Evolutionary conservation across 2,797 vertebrate species (phyloP), one percentile per base, ranked within the genome.

Genomic region (Macropus fuliginosus): DNA sequence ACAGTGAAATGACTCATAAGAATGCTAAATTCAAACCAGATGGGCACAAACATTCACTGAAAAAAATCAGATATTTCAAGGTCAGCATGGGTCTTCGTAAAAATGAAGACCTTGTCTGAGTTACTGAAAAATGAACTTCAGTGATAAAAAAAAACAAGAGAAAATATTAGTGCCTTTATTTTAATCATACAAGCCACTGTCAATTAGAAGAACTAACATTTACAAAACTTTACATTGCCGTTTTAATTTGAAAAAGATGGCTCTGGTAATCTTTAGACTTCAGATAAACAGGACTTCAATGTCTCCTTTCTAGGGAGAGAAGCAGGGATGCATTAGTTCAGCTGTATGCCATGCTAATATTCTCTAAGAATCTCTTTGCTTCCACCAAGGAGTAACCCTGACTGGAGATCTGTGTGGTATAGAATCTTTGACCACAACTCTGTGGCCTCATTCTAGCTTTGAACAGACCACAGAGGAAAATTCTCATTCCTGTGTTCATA

Each of bases 1-100:
- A 98, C 98, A 99, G 98, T 98, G 98, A 99, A 99, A 99, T 99
- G 98, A 99, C 98, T 99, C 99, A 99, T 99, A 98, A 98, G 98
- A 98, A 99, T 98, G 97, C 96, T 98, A 99, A 99, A 99, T 99
- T 98, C 98, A 99, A 99, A 99, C 99, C 99, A 99, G 98, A 99
- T 99, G 99, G 98, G 98, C 98, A 98, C 98, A 99, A 98, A 99
- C 98, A 98, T 98, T 98, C 98, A 98, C 98, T 97, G 96, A 97
- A 97, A 98, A 98, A 98, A 98, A 97, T 98, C 98, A 98, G 98
- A 98, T 98, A 98, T 98, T 99, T 98, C 97, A 97, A 98, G 98
- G 99, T 99, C 98, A 98, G 95, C 94, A 54, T 97, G 97, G 98
- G 98, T 98, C 98, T 98, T 98, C 98, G 98, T 98, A 98, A 98